These are phyloP conservation scores for Pristis pectinata DNA, from an alignment of 2,797 vertebrate species.

Conservation along the genomic window DNA sequence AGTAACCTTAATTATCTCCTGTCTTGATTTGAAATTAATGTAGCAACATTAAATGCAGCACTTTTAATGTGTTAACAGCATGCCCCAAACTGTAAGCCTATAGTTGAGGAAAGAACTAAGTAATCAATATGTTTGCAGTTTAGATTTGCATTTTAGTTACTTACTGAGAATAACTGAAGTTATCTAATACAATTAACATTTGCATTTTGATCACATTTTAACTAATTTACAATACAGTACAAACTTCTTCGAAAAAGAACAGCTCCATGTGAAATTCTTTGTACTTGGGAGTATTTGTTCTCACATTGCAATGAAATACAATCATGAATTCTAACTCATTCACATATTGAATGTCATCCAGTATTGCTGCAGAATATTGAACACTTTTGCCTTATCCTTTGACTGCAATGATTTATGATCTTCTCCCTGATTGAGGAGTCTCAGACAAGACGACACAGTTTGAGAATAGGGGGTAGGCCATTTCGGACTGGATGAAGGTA, in stretches of 20 bases:
- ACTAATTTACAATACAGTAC: background rate
- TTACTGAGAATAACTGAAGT: background rate
- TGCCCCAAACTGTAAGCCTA: background rate
- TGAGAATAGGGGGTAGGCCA: too few species aligned
- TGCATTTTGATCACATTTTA: background rate
- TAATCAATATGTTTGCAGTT: background rate
- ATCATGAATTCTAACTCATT: background rate
- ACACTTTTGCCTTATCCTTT: too few species aligned
- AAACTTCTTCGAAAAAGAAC: background rate
- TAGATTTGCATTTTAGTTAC: background rate
- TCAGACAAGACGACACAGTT: too few species aligned
- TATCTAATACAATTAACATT: background rate
- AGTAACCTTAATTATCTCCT: background rate
- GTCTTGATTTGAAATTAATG: background rate
- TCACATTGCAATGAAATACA: background rate
- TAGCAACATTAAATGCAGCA: background rate
- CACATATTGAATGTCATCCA: background rate
- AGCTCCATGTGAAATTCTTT: background rate
- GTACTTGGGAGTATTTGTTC: background rate
- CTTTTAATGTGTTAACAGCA: background rate
- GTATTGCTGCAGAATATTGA: background rate
- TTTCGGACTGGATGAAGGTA: too few species aligned
- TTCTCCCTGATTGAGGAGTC: too few species aligned
- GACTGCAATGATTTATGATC: too few species aligned
- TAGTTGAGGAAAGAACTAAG: background rate